phyloP scores from a whole-genome alignment of 2,113 vertebrate genomes.

The Peromyscus polionotus region DNA sequence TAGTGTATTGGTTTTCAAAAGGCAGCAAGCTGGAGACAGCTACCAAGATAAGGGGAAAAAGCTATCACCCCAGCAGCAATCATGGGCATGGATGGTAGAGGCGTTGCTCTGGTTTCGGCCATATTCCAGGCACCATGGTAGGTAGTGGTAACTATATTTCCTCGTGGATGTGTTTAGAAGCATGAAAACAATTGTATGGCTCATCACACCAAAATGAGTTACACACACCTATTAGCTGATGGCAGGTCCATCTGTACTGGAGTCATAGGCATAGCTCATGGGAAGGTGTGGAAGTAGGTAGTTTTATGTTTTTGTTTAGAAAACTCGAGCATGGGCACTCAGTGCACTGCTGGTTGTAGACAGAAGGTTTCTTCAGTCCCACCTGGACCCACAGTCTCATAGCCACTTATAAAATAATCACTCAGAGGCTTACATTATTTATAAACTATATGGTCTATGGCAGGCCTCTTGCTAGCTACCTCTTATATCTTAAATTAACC shows the following conservation, averaged over 20 bases:
- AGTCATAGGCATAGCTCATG: not conserved
- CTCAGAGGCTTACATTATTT: too few species aligned
- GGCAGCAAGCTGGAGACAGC: not conserved
- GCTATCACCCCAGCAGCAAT: too few species aligned
- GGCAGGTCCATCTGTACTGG: not conserved
- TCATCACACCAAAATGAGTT: not conserved
- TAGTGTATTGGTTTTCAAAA: not conserved
- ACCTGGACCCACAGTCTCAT: too few species aligned
- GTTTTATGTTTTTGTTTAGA: not conserved
- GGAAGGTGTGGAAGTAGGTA: not conserved
- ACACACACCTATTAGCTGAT: not conserved
- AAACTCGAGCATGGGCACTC: not conserved
- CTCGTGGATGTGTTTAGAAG: not conserved
- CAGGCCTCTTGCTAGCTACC: too few species aligned
- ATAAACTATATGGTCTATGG: too few species aligned
- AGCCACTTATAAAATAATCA: too few species aligned
- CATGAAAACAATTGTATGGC: not conserved
- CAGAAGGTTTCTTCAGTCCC: too few species aligned
- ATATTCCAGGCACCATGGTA: not conserved
- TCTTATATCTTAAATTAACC: too few species aligned
- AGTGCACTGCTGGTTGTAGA: fast-evolving
- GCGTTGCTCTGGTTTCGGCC: not conserved
- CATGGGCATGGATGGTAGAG: not conserved
- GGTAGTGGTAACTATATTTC: not conserved
- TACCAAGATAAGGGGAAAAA: not conserved